Base-by-base conservation (phyloP, 2,797 vertebrate species). In the Cottoperca gobio region DNA sequence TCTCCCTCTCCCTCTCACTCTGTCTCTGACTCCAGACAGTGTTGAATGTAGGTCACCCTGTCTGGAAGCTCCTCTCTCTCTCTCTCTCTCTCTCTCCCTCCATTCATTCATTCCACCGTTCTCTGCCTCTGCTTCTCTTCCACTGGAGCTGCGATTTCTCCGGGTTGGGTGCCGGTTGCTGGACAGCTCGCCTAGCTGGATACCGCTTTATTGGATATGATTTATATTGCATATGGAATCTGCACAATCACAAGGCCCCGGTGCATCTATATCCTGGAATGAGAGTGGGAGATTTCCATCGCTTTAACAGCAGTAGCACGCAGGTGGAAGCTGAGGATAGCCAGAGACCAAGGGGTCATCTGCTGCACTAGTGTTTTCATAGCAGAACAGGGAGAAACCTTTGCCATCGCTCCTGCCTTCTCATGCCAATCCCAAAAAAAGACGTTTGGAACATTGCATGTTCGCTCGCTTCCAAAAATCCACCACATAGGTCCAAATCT, bases 1-100 rank as follows among this genome's bases (percentile, higher is more conserved):
- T 55, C 75, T 70, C 76, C 21, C 58, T 64, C 80, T 45, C 63
- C 12, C 77, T 83, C 86, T 75, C 76, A 31, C 55, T 83, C 76
- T 73, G 70, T 69, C 76, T 86, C 35, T 84, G 83, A 86, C 94
- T 96, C 96, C 95, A 96, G 93, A 95, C 92, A 95, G 91, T 91
- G 92, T 92, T 94, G 93, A 94, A 96, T 96, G 95, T 96, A 96
- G 96, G 96, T 97, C 97, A 97, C 89, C 77, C 92, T 94, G 94
- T 93, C 96, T 96, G 95, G 91, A 91, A 90, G 89, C 90, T 82
- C 92, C 55, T 91, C 93, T 93, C 72, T 81, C 66, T 76, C 66
- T 70, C 62, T 58, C 45, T 43, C 84, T 69, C 66, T 39, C 62
- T 78, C 58, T 66, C 54, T 73, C 31, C 57, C 40, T 35, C 75